Percentiles rank a stretch among this genome's conserved stretches.
phyloP scores from a whole-genome alignment of 2,888 invertebrate species.

The Sympetrum striolatum region DNA sequence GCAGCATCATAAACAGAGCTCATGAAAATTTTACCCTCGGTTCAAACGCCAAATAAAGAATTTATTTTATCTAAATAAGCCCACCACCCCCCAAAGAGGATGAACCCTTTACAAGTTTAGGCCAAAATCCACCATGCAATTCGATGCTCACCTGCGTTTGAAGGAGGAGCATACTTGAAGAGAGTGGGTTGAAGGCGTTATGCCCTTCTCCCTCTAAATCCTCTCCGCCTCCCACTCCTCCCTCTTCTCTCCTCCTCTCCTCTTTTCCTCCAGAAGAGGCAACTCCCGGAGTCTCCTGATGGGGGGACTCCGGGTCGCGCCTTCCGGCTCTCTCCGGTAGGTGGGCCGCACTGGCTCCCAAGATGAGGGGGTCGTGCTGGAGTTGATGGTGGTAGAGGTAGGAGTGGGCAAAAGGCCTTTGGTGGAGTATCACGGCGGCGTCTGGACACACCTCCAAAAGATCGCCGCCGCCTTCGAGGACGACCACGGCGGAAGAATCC shows the following conservation, averaged over 20 bases:
- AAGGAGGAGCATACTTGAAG: slow-evolving; percentile 92
- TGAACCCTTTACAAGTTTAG: too few species aligned
- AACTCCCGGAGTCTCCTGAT: slow-evolving; percentile 20
- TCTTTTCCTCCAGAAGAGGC: not conserved
- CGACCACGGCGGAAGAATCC: not conserved
- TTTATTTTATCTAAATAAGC: too few species aligned
- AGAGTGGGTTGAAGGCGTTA: slow-evolving; percentile 63
- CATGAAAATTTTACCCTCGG: too few species aligned
- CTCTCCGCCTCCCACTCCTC: not conserved
- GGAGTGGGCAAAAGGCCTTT: slow-evolving; percentile 1
- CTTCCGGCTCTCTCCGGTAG: slow-evolving; percentile 27
- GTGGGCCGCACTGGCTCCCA: not conserved
- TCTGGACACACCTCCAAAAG: slow-evolving; percentile 8
- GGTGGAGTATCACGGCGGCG: slow-evolving; percentile 39
- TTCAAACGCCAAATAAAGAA: too few species aligned
- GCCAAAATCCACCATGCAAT: too few species aligned
- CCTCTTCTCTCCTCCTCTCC: not conserved
- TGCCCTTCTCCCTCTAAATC: slow-evolving; percentile 51
- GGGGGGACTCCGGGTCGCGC: slow-evolving; percentile 15
- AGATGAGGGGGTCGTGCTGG: not conserved
- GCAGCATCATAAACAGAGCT: too few species aligned
- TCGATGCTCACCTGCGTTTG: slow-evolving; percentile 80
- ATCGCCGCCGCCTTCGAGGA: not conserved
- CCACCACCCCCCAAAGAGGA: too few species aligned
- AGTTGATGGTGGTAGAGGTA: slow-evolving; percentile 10